A percentile compares a stretch with the other conserved stretches of the same genome.
phyloP scores from a whole-genome alignment of 2,113 vertebrate genomes.

The Diadophis punctatus region DNA sequence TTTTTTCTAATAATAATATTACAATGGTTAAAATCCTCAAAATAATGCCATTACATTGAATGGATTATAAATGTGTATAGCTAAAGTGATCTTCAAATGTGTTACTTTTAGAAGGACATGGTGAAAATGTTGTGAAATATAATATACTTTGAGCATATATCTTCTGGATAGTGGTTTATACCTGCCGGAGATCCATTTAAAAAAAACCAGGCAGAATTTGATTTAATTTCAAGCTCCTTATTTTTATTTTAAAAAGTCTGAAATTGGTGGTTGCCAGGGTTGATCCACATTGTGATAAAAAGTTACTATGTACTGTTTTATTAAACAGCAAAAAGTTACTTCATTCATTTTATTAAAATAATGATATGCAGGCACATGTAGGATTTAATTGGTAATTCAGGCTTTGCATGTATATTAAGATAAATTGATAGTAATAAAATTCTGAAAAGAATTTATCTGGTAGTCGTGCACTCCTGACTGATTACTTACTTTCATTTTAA shows the following conservation, averaged over 20 bases:
- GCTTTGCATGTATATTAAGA: constrained; percentile 21
- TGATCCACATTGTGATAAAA: constrained; percentile 34
- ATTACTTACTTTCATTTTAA: constrained; percentile 33
- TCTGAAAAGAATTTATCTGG: constrained; percentile 37
- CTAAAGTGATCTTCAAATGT: constrained; percentile 47
- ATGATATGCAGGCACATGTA: constrained; percentile 27
- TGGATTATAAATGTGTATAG: constrained; percentile 58
- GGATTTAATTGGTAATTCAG: constrained; percentile 17
- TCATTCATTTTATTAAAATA: constrained; percentile 18
- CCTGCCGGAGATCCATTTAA: constrained; percentile 56
- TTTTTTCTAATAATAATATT: constrained; percentile 47
- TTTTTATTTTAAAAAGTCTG: constrained; percentile 56
- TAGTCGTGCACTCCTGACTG: constrained; percentile 25
- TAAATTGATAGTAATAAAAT: constrained; percentile 20
- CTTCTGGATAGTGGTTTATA: constrained; percentile 54
- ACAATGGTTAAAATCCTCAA: constrained; percentile 42
- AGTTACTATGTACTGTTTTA: constrained; percentile 27
- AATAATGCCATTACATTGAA: constrained; percentile 44
- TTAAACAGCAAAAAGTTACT: constrained; percentile 1
- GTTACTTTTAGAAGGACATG: constrained; percentile 46
- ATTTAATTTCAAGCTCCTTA: constrained; percentile 48
- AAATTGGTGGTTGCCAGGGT: constrained; percentile 27
- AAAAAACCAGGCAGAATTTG: constrained; percentile 56
- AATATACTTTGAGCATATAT: constrained; percentile 47
- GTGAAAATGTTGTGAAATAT: constrained; percentile 50